Evolutionary conservation across 2,113 vertebrate species (phyloP).

Genomic region (Prionailurus viverrinus): DNA sequence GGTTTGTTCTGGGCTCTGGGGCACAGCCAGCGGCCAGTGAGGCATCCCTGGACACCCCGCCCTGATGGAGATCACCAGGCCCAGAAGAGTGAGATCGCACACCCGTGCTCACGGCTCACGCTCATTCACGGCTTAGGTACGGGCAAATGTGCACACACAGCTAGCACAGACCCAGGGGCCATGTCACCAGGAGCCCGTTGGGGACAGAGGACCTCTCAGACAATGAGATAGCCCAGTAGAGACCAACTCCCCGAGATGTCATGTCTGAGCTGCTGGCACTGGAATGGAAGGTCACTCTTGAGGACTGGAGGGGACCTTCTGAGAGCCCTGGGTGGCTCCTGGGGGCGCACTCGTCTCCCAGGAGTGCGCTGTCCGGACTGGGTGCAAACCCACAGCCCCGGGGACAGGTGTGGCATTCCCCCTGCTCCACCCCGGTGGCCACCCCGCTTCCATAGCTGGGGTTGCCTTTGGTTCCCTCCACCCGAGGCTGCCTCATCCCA

Average conservation of each 20-base stretch:
- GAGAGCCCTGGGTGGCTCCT: background rate
- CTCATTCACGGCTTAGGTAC: background rate
- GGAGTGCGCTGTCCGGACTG: background rate
- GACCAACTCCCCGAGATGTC: background rate
- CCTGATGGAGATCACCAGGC: background rate
- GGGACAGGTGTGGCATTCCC: background rate
- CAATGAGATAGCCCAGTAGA: background rate
- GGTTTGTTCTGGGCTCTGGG: background rate
- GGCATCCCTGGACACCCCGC: background rate
- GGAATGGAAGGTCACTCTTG: background rate
- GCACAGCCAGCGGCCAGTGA: background rate
- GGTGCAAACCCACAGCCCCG: background rate
- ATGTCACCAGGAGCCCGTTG: background rate
- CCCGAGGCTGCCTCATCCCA: background rate
- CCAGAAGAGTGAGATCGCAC: background rate
- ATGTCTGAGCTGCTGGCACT: background rate
- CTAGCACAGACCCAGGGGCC: background rate
- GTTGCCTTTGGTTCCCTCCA: background rate
- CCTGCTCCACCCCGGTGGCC: background rate
- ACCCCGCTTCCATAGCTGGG: background rate
- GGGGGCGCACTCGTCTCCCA: background rate
- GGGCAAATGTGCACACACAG: background rate
- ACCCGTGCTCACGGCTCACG: background rate
- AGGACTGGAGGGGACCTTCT: background rate
- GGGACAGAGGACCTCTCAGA: background rate